A percentile compares a stretch with the other conserved stretches of the same genome.
Evolutionary conservation across 2,113 vertebrate species (phyloP).

Genomic region (Anguilla rostrata): DNA sequence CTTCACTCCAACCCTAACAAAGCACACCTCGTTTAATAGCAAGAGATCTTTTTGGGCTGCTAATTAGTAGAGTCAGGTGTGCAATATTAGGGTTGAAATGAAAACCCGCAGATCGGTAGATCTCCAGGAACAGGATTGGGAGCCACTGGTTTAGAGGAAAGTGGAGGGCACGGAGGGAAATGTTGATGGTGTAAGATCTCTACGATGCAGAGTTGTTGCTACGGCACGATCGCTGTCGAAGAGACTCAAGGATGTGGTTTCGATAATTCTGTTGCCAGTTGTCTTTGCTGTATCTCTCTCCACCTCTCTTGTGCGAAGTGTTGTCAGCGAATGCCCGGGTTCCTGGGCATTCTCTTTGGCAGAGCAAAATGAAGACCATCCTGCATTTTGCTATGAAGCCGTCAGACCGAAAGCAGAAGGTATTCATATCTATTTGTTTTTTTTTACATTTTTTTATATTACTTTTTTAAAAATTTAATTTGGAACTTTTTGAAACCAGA

Average conservation of each 20-base stretch:
- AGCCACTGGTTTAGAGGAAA: background rate
- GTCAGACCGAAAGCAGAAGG: background rate
- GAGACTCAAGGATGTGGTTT: background rate
- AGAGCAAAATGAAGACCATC: background rate
- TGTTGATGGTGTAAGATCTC: background rate
- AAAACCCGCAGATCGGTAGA: too few relatives aligned
- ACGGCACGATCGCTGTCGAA: background rate
- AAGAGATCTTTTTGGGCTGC: too few relatives aligned
- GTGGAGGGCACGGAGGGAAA: background rate
- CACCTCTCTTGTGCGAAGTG: background rate
- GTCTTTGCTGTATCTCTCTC: background rate
- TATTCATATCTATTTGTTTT: background rate
- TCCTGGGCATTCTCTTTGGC: too few relatives aligned
- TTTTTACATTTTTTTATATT: background rate
- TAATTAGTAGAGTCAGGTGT: too few relatives aligned
- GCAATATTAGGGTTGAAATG: too few relatives aligned
- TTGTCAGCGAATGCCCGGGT: too few relatives aligned
- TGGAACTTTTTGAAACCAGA: too few relatives aligned
- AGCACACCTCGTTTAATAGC: too few relatives aligned
- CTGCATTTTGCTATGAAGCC: background rate
- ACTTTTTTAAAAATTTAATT: background rate
- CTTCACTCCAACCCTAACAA: too few relatives aligned
- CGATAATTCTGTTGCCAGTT: background rate
- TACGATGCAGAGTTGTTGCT: background rate
- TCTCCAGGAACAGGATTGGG: too few relatives aligned